These are phyloP conservation scores for Dendrocincla tyrannina DNA, from an alignment of 2,797 vertebrate genomes.

Conservation along the genomic window DNA sequence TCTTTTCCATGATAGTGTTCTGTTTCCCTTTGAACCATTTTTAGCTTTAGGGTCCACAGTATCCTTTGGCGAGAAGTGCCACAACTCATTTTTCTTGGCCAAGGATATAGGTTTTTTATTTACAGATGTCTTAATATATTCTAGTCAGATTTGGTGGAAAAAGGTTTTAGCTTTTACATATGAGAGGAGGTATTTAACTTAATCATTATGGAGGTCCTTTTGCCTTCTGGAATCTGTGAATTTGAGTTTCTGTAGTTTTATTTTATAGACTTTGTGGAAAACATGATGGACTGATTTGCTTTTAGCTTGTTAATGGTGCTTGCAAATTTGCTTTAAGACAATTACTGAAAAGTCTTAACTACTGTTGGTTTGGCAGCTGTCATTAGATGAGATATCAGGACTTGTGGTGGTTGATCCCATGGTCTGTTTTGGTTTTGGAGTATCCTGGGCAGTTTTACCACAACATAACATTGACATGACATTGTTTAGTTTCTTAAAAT, in stretches of 20 bases:
- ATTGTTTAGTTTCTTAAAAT: background rate
- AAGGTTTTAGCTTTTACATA: background rate
- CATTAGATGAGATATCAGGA: background rate
- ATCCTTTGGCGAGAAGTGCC: background rate
- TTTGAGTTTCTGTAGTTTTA: background rate
- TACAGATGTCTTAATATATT: background rate
- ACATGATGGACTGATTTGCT: background rate
- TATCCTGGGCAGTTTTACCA: rapidly evolving
- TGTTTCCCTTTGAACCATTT: background rate
- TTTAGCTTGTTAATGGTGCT: conserved; percentile 1
- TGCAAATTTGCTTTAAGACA: conserved; percentile 15
- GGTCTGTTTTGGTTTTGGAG: background rate
- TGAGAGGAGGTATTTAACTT: background rate
- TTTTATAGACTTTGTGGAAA: background rate
- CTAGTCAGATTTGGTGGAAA: background rate
- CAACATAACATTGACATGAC: background rate
- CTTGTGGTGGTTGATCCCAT: background rate
- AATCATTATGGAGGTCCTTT: background rate
- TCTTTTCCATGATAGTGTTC: background rate
- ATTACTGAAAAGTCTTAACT: background rate
- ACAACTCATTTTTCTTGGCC: background rate
- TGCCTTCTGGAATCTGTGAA: background rate
- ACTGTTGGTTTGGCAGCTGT: background rate
- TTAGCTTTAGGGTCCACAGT: background rate
- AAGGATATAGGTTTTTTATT: background rate